Base-by-base conservation (phyloP, 2,888 invertebrate genomes). In the Athalia rosae region DNA sequence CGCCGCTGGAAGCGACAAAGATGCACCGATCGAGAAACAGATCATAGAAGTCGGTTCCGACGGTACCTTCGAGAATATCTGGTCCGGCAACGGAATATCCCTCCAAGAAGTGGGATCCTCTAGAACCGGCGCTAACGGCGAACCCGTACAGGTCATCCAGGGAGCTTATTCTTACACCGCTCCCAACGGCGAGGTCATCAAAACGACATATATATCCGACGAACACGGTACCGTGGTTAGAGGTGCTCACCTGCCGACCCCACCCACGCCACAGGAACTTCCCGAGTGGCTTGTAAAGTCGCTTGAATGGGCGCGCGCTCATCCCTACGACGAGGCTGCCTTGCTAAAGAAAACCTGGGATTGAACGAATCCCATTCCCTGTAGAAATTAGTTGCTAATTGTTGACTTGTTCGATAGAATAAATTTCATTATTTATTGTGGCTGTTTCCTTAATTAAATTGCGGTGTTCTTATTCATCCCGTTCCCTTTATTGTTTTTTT, bases 31-130 rank as follows among this genome's bases (percentile, higher is more conserved):
- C 47, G 73, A 73, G 0, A 59, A 8, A 28, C 73, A 73, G 41
- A 0, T 28, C 6, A 8, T 59, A 11, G 73, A 61, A 7, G 58
- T 58, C 9, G 59, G 9, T 56, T 6, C 59, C 3, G 59, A 59
- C 6, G 73, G 73, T 28, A 13, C 13, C 9, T 73, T 73, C 47
- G 9, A 13, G 45, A 56, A 73, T 5, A 43, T 6, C 11, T 73
- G 73, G 73, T 58, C 73, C 61, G 73, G 73, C 56, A 73, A 73
- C 58, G 58, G 58, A 7, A 73, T 73, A 11, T 4, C 61, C 56
- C 9, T 59, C 4, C 13, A 73, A 5, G 59, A 73, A 43, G 11
- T 13, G 4, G 73, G 73, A 15, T 5, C 8, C 7, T 8, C 41
- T 9, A 73, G 43, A 45, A 28, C 47, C 9, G 53, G n/a, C 4